Conservation (phyloP, 2,113 vertebrate species). For the Pomatorhinus ruficollis region DNA sequence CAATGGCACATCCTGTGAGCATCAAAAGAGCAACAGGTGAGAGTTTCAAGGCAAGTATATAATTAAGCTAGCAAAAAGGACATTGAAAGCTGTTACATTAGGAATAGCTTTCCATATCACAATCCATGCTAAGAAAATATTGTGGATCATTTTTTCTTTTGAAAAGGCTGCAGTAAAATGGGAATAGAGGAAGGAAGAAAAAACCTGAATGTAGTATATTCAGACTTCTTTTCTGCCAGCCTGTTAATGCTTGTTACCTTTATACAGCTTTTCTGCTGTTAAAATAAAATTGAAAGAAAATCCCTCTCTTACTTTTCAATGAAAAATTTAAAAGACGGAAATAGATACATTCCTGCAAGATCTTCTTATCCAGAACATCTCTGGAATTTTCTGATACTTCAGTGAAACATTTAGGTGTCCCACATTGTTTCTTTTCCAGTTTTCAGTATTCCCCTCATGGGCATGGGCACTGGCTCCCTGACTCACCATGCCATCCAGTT, state of each 20-base stretch:
- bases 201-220: background rate
- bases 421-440: background rate
- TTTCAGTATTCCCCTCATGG: background rate
- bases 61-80: background rate
- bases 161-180: background rate
- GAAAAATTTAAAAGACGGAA: background rate
- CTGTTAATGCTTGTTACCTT: background rate
- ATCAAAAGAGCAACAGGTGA: background rate
- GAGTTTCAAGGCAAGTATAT: background rate
- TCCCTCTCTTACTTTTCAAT: background rate
- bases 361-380: background rate
- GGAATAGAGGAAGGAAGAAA: background rate
- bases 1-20: background rate
- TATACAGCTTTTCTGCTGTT: background rate
- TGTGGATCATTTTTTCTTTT: background rate
- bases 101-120: background rate
- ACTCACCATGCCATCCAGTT: background rate
- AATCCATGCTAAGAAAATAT: background rate
- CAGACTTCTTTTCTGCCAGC: background rate
- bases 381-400: background rate
- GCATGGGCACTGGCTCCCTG: background rate
- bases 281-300: background rate
- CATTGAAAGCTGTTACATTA: background rate
- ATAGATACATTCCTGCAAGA: background rate
- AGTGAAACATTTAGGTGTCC: background rate